Evolutionary conservation across 2,797 vertebrate species (phyloP).

Genomic region (Gorsachius magnificus): DNA sequence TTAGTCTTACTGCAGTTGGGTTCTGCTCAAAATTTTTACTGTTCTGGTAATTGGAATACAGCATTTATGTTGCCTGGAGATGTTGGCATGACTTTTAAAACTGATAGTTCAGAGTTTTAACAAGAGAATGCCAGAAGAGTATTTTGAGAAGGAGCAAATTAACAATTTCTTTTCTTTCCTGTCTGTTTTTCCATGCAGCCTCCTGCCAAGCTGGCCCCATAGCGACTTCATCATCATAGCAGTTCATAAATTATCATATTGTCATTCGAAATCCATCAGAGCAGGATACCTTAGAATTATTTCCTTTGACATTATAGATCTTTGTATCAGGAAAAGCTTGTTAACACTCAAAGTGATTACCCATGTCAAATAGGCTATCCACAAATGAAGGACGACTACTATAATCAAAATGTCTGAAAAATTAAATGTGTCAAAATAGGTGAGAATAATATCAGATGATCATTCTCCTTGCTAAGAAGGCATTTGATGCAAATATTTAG

Average conservation of each 20-base stretch:
- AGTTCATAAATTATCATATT: background rate
- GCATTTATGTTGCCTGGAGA: background rate
- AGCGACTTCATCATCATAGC: background rate
- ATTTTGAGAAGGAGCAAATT: background rate
- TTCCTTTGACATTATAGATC: background rate
- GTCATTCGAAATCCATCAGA: background rate
- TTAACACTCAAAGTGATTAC: background rate
- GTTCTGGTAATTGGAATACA: background rate
- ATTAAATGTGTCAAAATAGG: background rate
- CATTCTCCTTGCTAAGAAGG: background rate
- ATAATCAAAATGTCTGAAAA: background rate
- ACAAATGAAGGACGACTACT: background rate
- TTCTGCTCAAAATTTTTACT: background rate
- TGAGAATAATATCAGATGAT: background rate
- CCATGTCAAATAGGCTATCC: background rate
- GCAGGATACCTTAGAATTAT: background rate
- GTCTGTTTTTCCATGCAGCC: background rate
- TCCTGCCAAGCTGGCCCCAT: background rate
- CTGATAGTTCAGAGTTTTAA: background rate
- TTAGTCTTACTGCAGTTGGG: background rate
- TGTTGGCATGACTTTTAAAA: background rate
- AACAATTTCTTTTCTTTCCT: background rate
- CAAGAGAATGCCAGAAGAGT: background rate
- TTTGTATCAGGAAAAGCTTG: background rate
- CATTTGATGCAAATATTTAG: background rate